Percentiles rank a stretch among this genome's conserved stretches.
These are phyloP conservation scores for Lysiphlebus fabarum DNA, from an alignment of 1,140 invertebrate genomes.

Conservation along the genomic window DNA sequence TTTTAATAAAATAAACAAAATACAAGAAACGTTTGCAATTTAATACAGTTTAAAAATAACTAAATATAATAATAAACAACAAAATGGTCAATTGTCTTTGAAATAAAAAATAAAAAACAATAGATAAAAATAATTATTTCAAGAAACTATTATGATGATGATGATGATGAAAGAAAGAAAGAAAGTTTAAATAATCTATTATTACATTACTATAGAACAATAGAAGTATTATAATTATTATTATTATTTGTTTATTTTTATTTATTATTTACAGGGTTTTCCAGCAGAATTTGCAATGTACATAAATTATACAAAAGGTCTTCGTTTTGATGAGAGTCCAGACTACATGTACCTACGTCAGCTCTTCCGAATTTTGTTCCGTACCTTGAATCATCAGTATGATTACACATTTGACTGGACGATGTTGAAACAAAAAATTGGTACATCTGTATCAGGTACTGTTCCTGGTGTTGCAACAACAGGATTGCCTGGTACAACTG, in stretches of 20 bases:
- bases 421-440: slow-evolving; percentile 89
- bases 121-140: no score
- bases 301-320: slow-evolving; percentile 92
- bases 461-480: slow-evolving; percentile 29
- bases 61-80: no score
- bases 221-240: background rate
- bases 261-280: slow-evolving; percentile 65
- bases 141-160: no score
- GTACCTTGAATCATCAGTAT: slow-evolving; percentile 98
- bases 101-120: no score
- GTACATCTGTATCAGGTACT: slow-evolving; percentile 35
- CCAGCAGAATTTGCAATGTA: slow-evolving; percentile 98
- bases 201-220: no score
- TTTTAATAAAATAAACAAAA: no score
- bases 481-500: slow-evolving; percentile 36
- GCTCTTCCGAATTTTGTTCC: slow-evolving; percentile 96
- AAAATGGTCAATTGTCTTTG: no score
- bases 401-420: slow-evolving; percentile 99
- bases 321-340: slow-evolving; percentile 93
- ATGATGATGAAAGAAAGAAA: no score
- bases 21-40: no score
- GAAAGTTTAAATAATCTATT: no score
- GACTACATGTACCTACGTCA: slow-evolving; percentile 98
- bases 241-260: background rate
- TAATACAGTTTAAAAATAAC: no score